Evolutionary conservation across 1,140 invertebrate genomes (phyloP).

Genomic region (Drosophila insularis): DNA sequence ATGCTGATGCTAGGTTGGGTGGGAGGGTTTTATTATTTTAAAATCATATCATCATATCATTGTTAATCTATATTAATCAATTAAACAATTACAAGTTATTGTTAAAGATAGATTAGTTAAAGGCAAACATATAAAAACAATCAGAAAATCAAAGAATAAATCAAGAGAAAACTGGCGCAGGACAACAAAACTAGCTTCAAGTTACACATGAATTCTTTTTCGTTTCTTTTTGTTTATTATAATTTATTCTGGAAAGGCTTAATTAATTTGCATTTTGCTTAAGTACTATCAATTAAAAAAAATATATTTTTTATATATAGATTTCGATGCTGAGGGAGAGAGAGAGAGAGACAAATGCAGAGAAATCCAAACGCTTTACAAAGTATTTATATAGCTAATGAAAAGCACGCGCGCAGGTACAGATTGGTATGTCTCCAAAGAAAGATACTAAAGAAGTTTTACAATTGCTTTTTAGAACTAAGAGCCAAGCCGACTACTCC

Average conservation of each 20-base stretch:
- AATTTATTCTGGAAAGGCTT: not conserved
- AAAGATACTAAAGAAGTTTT: slow-evolving; percentile 14
- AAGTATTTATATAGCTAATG: not conserved
- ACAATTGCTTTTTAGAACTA: slow-evolving; percentile 69
- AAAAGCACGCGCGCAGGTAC: slow-evolving; percentile 13
- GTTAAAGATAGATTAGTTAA: not conserved
- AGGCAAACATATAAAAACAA: not conserved
- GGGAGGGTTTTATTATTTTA: not conserved
- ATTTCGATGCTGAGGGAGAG: not conserved
- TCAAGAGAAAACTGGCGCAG: slow-evolving; percentile 60
- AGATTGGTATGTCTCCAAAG: not conserved
- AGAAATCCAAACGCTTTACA: not conserved
- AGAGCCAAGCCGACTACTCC: slow-evolving; percentile 44
- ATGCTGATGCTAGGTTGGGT: slow-evolving; percentile 34
- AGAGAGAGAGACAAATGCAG: not conserved
- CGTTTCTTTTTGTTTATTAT: not conserved
- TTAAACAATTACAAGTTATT: not conserved
- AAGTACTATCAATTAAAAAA: not conserved
- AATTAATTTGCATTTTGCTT: not conserved
- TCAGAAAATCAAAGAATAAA: slow-evolving; percentile 1
- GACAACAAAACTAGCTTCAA: slow-evolving; percentile 45
- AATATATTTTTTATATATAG: not conserved
- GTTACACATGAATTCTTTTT: not conserved
- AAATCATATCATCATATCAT: slow-evolving; percentile 6
- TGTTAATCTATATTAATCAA: not conserved